These are phyloP conservation scores for Donacobius atricapilla DNA, from an alignment of 2,113 vertebrate species.

Conservation along the genomic window DNA sequence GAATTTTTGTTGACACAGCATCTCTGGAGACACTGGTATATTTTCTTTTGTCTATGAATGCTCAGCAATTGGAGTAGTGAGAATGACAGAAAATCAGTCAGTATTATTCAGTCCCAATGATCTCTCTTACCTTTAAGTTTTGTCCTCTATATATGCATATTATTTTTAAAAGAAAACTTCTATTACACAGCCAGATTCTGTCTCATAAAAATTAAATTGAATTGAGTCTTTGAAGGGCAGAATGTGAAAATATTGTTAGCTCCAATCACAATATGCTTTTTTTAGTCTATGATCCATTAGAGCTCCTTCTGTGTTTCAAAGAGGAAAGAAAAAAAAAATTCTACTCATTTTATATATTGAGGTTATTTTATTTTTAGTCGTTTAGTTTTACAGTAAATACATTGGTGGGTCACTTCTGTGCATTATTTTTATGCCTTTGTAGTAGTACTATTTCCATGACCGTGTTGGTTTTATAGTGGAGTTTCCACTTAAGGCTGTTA, in stretches of 20 bases:
- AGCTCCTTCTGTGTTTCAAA: constrained; percentile 4
- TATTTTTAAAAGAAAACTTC: constrained; percentile 1
- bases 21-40: constrained; percentile 60
- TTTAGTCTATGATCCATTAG: not conserved
- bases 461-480: constrained; percentile 37
- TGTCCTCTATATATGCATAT: not conserved
- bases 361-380: constrained; percentile 42
- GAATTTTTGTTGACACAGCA: constrained; percentile 73
- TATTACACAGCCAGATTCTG: constrained; percentile 45
- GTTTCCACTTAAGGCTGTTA: constrained; percentile 58
- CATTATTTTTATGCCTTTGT: constrained; percentile 53
- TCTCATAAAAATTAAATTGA: constrained; percentile 15
- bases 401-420: constrained; percentile 7
- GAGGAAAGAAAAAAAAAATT: not conserved
- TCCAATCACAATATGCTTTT: constrained; percentile 71
- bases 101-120: not conserved
- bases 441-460: constrained; percentile 33
- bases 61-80: constrained; percentile 56
- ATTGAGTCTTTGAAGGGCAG: constrained; percentile 6
- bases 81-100: constrained; percentile 63
- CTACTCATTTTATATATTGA: constrained; percentile 26
- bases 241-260: constrained; percentile 63
- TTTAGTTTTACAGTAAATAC: constrained; percentile 44
- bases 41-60: constrained; percentile 68
- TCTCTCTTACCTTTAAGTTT: not conserved